Percentiles rank a stretch among this genome's conserved stretches.
Conservation (phyloP, 2,113 vertebrate genomes). For the Artemisiospiza belli region DNA sequence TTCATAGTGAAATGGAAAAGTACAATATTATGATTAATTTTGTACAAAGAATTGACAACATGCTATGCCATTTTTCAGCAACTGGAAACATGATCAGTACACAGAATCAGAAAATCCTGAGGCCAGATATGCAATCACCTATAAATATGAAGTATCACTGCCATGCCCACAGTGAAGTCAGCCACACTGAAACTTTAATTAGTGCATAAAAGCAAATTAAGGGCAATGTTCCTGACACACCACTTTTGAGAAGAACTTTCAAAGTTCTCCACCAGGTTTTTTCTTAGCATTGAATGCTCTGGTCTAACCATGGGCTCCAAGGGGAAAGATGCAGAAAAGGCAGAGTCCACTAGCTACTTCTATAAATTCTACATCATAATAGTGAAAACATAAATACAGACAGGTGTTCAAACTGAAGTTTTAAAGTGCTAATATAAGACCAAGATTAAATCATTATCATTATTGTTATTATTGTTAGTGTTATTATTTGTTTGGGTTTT, state of each 20-base stretch:
- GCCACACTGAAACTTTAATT: not conserved
- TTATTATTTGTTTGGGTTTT: no score
- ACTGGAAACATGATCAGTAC: not conserved
- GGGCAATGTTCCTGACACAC: not conserved
- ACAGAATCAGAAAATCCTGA: not conserved
- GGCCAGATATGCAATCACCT: not conserved
- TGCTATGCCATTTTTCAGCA: not conserved
- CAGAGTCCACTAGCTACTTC: not conserved
- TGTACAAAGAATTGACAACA: not conserved
- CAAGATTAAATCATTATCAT: not conserved
- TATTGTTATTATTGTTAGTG: no score
- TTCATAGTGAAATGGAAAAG: not conserved
- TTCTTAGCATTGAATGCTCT: not conserved
- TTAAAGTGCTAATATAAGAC: not conserved
- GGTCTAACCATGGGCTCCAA: accelerated
- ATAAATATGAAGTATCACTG: not conserved
- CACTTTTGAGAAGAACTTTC: not conserved
- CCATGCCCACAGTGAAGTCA: not conserved
- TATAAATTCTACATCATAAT: not conserved
- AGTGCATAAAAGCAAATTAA: not conserved
- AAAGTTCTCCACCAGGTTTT: not conserved
- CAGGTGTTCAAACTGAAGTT: not conserved
- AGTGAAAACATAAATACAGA: not conserved
- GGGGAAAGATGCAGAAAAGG: not conserved
- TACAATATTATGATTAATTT: not conserved